These are phyloP conservation scores for Balaeniceps rex DNA, from an alignment of 2,113 vertebrate species.

Conservation along the genomic window DNA sequence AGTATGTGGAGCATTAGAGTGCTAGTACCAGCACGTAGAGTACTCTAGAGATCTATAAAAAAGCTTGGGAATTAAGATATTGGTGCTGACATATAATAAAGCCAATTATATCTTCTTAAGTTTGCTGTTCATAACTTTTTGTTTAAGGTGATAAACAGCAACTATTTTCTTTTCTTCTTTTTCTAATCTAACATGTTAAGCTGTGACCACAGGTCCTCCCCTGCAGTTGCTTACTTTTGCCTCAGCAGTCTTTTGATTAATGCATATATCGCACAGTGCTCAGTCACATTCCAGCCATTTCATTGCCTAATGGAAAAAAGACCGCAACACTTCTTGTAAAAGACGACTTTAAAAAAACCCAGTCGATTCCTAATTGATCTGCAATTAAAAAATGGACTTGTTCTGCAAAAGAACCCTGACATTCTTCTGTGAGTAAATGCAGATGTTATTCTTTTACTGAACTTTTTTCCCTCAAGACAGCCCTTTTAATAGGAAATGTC, in stretches of 20 bases:
- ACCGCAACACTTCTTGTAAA: not conserved
- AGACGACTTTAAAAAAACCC: not conserved
- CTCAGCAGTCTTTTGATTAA: conserved; percentile 63
- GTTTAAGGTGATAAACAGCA: not conserved
- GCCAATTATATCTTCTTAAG: not conserved
- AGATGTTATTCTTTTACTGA: not conserved
- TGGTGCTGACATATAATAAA: not conserved
- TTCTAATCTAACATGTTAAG: conserved; percentile 44
- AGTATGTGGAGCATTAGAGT: not conserved
- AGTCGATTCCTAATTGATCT: not conserved
- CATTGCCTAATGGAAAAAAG: conserved; percentile 38
- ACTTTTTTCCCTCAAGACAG: not conserved
- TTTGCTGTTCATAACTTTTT: not conserved
- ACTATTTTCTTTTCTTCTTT: not conserved
- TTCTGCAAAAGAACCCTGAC: conserved; percentile 26
- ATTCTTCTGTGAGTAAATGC: conserved; percentile 68
- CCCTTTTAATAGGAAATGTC: not conserved
- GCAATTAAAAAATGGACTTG: conserved; percentile 25
- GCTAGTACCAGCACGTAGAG: not conserved
- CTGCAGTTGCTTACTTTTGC: conserved; percentile 38
- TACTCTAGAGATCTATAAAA: not conserved
- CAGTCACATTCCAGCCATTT: conserved; percentile 38
- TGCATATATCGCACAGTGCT: not conserved
- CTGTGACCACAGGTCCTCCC: conserved; percentile 58
- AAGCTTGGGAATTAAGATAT: not conserved